Evolutionary conservation across 2,797 vertebrate species (phyloP).

Genomic region (Parotocinclus haroldoi): DNA sequence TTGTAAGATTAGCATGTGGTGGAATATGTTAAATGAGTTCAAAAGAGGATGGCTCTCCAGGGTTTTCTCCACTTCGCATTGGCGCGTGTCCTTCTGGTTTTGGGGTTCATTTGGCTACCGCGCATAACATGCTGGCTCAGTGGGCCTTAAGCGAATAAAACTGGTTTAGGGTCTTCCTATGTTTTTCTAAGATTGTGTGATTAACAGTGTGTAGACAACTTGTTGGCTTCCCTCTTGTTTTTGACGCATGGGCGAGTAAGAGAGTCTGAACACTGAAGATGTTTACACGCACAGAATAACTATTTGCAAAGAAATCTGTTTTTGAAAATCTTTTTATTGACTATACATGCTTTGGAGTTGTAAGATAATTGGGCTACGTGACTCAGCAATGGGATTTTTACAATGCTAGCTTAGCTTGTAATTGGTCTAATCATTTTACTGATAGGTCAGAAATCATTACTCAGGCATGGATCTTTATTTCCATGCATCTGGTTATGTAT

Average conservation of each 20-base stretch:
- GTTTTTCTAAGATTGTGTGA: slow-evolving; percentile 5
- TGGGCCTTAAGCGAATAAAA: slow-evolving; percentile 14
- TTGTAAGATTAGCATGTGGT: slow-evolving; percentile 40
- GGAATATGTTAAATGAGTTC: slow-evolving; percentile 33
- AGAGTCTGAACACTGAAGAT: background rate
- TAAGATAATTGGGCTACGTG: no score
- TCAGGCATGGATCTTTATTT: no score
- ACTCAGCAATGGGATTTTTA: no score
- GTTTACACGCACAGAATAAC: background rate
- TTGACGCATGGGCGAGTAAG: background rate
- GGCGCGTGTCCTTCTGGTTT: slow-evolving; percentile 8
- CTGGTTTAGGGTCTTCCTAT: background rate
- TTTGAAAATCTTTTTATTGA: background rate
- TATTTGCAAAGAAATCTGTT: background rate
- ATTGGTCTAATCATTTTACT: no score
- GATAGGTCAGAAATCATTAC: no score
- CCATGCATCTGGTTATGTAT: no score
- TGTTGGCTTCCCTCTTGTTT: background rate
- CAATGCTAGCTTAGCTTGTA: no score
- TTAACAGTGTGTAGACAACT: background rate
- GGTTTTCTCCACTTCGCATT: slow-evolving; percentile 27
- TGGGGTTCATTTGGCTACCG: slow-evolving; percentile 20
- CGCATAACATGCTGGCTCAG: slow-evolving; percentile 4
- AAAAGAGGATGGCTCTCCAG: slow-evolving; percentile 18
- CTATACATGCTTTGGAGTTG: no score